Base-by-base conservation (phyloP, 2,113 vertebrate species). In the Dolichotis patagonum region DNA sequence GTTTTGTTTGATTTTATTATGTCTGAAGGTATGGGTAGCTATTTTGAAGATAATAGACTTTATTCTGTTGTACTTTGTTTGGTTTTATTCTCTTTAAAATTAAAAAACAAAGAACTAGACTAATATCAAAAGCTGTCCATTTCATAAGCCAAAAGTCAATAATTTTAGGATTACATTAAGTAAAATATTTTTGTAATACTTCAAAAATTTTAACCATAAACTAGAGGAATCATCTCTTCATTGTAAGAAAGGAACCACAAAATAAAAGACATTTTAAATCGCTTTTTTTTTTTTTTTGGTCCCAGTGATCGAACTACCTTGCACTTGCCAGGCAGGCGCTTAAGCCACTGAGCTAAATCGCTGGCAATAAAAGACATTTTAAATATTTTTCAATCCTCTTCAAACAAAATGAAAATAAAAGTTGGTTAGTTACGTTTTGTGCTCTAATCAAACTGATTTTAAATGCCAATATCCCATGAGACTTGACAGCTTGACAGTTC, bases 371-470 rank as follows among this genome's bases (percentile, higher is more conserved):
- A 98, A 98, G 95, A 95, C 93, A 98, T 98, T 82, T 98, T 52
- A 52, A 52, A 98, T 26, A 9, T 73, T 98, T 98, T 98, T 97
- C 97, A 98, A 98, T 86, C 88, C 85, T 98, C 97, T 97, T 95
- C 94, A 96, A 98, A 98, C 75, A 97, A 95, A 97, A 97, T 96
- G 85, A 94, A 96, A 98, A 94, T 97, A 97, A 97, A 75, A 83
- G 96, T 98, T 96, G 97, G 98, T 98, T 98, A 98, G 98, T 98
- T 98, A 98, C 98, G 98, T 98, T 97, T 98, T 98, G 98, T 99
- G 98, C 98, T 99, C 98, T 98, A 99, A 98, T 97, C 98, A 98
- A 98, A 98, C 98, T 98, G 98, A 99, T 98, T 98, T 98, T 98
- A 98, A 98, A 98, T 98, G 98, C 98, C 98, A 98, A 98, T 97